Base-by-base conservation (phyloP, 2,113 vertebrate genomes). In the Protomyctophum bolini region DNA sequence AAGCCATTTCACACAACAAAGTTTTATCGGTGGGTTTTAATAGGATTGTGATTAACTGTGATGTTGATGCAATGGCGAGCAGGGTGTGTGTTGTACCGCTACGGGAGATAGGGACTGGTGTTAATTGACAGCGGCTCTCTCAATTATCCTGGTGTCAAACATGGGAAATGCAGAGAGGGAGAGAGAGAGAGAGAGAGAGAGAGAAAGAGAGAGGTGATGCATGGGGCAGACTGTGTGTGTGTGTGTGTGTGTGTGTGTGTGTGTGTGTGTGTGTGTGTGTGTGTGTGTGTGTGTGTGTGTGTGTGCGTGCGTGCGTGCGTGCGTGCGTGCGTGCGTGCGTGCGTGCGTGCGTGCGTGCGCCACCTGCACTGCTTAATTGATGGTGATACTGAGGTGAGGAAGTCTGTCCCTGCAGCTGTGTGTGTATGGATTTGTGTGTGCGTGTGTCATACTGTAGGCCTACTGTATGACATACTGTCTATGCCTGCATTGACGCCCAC, bases 71-170 rank as follows among this genome's bases (percentile, higher is more conserved):
- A 61, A 57, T 73, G 72, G 70, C 68, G 58, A 60, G 70, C 63
- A 66, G 47, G 49, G 41, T 65, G 63, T 50, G 76, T 70, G 63
- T 59, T 76, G 52, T 29, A 28, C 64, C 76, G 73, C 15, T 75
- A 52, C n/a, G 66, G 55, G 15, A 78, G 74, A 80, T 67, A 47
- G 58, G 49, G 10, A 69, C 63, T 33, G 41, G 15, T 55, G 62
- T 84, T 80, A 83, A 84, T 79, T 82, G 73, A 75, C 52, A 84
- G 45, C 52, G 54, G 54, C 70, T 55, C 72, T 55, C 55, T 75
- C 66, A 69, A 54, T 82, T 61, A 86, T 66, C 70, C 66, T 61
- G 11, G 56, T 68, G 70, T 78, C 79, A 78, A 69, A 67, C 28
- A 14, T 48, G 50, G 52, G 45, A 68, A 28, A 66, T 41, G 63